A percentile compares a stretch with the other conserved stretches of the same genome.
Evolutionary conservation across 2,797 vertebrate species (phyloP).

Genomic region (Rhadinocentrus ornatus): DNA sequence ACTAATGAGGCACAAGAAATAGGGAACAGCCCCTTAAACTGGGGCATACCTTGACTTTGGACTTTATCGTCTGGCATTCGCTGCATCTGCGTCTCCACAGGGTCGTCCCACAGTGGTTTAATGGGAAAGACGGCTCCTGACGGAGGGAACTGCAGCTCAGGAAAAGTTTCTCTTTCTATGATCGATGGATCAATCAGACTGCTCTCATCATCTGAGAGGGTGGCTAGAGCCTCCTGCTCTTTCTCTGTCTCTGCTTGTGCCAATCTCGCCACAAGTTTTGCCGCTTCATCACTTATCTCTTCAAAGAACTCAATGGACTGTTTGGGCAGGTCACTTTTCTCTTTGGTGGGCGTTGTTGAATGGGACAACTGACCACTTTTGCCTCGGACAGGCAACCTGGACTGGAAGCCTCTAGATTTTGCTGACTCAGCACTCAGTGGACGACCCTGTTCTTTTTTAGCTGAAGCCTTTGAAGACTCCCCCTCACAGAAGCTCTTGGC

Average conservation of each 20-base stretch:
- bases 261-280: slow-evolving; percentile 94
- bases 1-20: slow-evolving; percentile 89
- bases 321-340: slow-evolving; percentile 88
- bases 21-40: slow-evolving; percentile 90
- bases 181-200: slow-evolving; percentile 93
- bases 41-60: slow-evolving; percentile 96
- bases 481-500: slow-evolving; percentile 89
- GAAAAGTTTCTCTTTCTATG: slow-evolving; percentile 92
- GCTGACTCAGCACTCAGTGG: slow-evolving; percentile 77
- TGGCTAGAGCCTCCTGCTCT: slow-evolving; percentile 76
- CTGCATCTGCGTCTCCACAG: slow-evolving; percentile 99
- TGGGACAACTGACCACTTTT: slow-evolving; percentile 79
- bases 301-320: slow-evolving; percentile 94
- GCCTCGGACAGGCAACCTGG: slow-evolving; percentile 91
- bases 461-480: slow-evolving; percentile 84
- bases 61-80: slow-evolving; percentile 98
- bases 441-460: slow-evolving; percentile 79
- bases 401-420: slow-evolving; percentile 90
- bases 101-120: slow-evolving; percentile 97
- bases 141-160: slow-evolving; percentile 90
- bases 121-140: slow-evolving; percentile 97
- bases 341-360: slow-evolving; percentile 83
- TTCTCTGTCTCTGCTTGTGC: slow-evolving; percentile 91
- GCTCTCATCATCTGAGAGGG: slow-evolving; percentile 93
- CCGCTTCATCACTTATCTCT: slow-evolving; percentile 96